Evolutionary conservation across 2,888 invertebrate genomes (phyloP).

Genomic region (Alcis repandata): DNA sequence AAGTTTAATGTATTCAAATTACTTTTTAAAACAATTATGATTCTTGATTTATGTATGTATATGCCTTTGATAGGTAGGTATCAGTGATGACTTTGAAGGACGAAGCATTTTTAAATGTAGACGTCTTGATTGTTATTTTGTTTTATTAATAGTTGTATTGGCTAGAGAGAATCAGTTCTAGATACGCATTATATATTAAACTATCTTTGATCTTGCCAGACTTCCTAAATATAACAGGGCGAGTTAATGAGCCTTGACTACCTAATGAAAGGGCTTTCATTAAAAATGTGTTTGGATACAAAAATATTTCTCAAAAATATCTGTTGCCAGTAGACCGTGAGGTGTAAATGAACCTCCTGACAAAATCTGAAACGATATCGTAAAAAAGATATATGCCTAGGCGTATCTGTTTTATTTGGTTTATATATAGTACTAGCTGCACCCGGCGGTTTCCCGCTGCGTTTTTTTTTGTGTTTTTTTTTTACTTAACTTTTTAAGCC

Average conservation of each 20-base stretch:
- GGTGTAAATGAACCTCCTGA: not conserved
- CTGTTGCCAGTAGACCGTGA: not conserved
- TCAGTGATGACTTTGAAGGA: not conserved
- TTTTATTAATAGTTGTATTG: not conserved
- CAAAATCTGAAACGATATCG: not conserved
- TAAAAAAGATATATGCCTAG: too few relatives aligned
- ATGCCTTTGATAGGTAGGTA: too few relatives aligned
- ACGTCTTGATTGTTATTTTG: too few relatives aligned
- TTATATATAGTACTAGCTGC: too few relatives aligned
- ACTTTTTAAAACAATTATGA: too few relatives aligned
- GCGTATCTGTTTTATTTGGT: too few relatives aligned
- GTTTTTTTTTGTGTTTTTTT: too few relatives aligned
- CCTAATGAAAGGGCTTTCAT: constrained; percentile 2
- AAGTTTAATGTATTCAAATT: too few relatives aligned
- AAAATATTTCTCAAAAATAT: not conserved
- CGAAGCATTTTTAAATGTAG: not conserved
- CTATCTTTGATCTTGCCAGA: not conserved
- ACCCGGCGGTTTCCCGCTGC: too few relatives aligned
- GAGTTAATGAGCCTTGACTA: not conserved
- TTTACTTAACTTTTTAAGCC: too few relatives aligned
- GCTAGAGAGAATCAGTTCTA: not conserved
- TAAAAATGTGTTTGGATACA: not conserved
- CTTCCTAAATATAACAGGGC: not conserved
- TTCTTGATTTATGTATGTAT: too few relatives aligned
- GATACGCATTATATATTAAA: not conserved